phyloP scores from a whole-genome alignment of 2,113 vertebrate species.

The Genyomyrus donnyi region DNA sequence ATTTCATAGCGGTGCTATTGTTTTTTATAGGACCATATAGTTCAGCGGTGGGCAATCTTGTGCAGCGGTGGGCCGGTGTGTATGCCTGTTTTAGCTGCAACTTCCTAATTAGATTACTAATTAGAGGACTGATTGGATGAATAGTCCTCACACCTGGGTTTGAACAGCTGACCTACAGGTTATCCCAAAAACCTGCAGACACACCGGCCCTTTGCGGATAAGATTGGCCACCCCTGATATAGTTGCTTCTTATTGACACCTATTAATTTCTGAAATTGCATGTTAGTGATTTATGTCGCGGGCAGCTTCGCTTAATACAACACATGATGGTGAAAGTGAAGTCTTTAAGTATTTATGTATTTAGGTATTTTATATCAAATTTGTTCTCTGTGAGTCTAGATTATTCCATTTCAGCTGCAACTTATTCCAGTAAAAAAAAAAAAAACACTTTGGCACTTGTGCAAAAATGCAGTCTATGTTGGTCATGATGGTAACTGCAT shows the following conservation, averaged over 20 bases:
- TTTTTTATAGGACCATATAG: background rate
- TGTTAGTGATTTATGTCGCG: background rate
- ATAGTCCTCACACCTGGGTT: no score
- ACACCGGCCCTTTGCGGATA: no score
- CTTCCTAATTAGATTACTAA: no score
- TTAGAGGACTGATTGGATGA: no score
- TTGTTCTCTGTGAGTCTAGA: background rate
- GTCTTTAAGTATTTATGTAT: background rate
- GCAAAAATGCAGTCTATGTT: background rate
- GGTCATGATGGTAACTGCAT: background rate
- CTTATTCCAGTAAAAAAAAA: background rate
- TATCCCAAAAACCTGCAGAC: no score
- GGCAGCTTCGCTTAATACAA: background rate
- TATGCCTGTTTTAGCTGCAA: no score
- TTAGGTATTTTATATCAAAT: background rate
- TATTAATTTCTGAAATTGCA: background rate
- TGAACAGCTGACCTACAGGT: no score
- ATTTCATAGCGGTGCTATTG: background rate
- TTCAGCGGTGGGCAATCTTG: no score
- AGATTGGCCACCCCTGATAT: background rate
- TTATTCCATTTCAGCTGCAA: background rate
- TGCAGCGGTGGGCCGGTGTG: no score
- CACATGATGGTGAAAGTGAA: background rate
- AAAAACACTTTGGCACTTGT: background rate
- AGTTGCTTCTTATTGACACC: background rate